phyloP scores from a whole-genome alignment of 2,113 vertebrate species.

The Oxygymnocypris stewartii region DNA sequence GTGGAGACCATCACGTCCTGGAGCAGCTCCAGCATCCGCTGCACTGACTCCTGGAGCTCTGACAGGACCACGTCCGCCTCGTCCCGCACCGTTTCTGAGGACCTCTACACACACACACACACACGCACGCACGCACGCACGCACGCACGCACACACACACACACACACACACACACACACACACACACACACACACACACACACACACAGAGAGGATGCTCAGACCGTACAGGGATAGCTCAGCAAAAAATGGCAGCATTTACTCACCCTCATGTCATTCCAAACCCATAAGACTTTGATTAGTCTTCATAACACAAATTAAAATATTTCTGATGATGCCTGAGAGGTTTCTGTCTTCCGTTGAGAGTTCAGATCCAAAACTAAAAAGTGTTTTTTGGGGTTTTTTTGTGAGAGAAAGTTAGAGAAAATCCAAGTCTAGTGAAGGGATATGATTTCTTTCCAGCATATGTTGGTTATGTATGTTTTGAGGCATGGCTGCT shows the following conservation, averaged over 20 bases:
- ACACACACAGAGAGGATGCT: no score
- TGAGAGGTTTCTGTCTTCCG: no score
- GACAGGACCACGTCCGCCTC: constrained; percentile 62
- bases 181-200: no score
- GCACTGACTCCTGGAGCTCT: constrained; percentile 72
- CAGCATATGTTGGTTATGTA: no score
- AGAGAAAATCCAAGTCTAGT: no score
- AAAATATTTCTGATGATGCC: neutral
- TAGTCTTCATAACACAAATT: neutral
- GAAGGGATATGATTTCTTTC: no score
- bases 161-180: constrained; percentile 22
- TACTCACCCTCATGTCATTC: no score
- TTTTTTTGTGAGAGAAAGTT: no score
- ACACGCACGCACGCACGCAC: constrained; percentile 16
- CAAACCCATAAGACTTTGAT: neutral
- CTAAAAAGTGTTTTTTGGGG: no score
- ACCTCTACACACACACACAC: constrained; percentile 61
- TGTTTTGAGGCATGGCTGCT: no score
- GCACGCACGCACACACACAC: constrained; percentile 21
- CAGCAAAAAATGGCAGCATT: no score
- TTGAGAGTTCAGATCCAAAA: no score
- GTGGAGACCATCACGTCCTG: constrained; percentile 70
- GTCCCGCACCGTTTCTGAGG: constrained; percentile 59
- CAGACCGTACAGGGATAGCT: neutral
- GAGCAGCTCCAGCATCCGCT: constrained; percentile 72